Evolutionary conservation across 1,140 invertebrate genomes (phyloP), one percentile per base, ranked within the genome.

Genomic region (Penaeus chinensis): DNA sequence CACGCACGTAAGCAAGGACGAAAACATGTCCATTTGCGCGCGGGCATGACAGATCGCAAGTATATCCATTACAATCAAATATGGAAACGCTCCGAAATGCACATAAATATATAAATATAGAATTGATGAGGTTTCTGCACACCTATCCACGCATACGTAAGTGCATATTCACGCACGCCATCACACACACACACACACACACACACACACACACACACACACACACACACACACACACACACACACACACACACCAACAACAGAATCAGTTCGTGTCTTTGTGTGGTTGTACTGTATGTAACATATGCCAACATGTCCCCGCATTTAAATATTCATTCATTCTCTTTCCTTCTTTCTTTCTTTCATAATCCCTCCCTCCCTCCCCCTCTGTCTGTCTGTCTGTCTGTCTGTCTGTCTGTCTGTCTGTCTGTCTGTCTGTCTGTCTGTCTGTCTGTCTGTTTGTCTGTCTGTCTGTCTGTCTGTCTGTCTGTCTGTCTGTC

Each of bases 361-460:
- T 74, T 13, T 74, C 19, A 24, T 22, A 13, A 69, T 69, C 32
- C 22, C n/a, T 69, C 13, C 32, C n/a, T 69, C n/a, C 66, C n/a
- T 69, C 20, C 32, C 66, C 22, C 32, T 11, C 20, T 24, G 0
- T 69, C 20, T 11, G 13, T 69, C 66, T 24, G 10, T n/a, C 20
- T n/a, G 18, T 69, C 32, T 69, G 18, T 27, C 11, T 19, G 4
- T 24, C 22, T 22, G 4, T 11, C 32, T 22, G 3, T 13, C 66
- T 71, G 4, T 13, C n/a, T 71, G 4, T 71, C n/a, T 24, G 3
- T 22, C 13, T 54, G 61, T 63, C 22, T 82, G 61, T 65, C 61
- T 82, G 61, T 65, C 61, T 82, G 61, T 82, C 61, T 65, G 79
- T 82, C 60, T 63, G 79, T 82, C 60, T 63, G 79, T 82, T 60